Evolutionary conservation across 2,888 invertebrate genomes (phyloP).

Genomic region (Drosophila falleni): DNA sequence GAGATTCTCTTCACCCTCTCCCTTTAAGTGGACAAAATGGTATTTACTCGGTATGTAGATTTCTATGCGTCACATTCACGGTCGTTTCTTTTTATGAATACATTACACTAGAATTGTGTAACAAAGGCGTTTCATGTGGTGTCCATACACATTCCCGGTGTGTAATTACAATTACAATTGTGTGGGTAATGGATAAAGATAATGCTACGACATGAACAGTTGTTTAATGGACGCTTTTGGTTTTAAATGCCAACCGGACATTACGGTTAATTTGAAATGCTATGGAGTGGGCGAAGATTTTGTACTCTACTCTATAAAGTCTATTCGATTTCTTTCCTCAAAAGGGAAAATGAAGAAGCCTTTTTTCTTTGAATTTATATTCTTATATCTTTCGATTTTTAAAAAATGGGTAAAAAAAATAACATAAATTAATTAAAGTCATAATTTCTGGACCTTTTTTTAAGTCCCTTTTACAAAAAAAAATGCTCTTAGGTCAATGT

Average conservation of each 20-base stretch:
- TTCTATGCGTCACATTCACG: conserved; percentile 15
- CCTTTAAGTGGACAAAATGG: background rate
- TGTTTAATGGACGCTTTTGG: conserved; percentile 36
- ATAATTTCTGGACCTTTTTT: conserved; percentile 20
- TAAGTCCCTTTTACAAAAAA: conserved; percentile 3
- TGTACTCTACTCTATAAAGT: background rate
- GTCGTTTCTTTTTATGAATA: conserved; percentile 34
- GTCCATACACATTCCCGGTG: conserved; percentile 8
- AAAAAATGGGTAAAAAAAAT: background rate
- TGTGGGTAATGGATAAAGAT: conserved; percentile 37
- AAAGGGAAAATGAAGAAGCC: background rate
- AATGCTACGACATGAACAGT: conserved; percentile 41
- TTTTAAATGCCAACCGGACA: conserved; percentile 23
- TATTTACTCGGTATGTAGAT: conserved; percentile 15
- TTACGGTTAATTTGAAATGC: background rate
- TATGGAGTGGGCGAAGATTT: background rate
- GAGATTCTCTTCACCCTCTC: background rate
- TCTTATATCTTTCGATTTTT: background rate
- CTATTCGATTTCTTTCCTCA: background rate
- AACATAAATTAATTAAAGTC: conserved; percentile 30
- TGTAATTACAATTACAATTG: conserved; percentile 32
- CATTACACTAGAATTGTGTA: background rate
- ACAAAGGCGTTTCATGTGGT: conserved; percentile 9
- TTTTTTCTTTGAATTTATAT: conserved; percentile 1
- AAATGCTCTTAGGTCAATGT: conserved; percentile 5